These are phyloP conservation scores for Platyura marginata DNA, from an alignment of 1,140 invertebrate species.

Conservation along the genomic window DNA sequence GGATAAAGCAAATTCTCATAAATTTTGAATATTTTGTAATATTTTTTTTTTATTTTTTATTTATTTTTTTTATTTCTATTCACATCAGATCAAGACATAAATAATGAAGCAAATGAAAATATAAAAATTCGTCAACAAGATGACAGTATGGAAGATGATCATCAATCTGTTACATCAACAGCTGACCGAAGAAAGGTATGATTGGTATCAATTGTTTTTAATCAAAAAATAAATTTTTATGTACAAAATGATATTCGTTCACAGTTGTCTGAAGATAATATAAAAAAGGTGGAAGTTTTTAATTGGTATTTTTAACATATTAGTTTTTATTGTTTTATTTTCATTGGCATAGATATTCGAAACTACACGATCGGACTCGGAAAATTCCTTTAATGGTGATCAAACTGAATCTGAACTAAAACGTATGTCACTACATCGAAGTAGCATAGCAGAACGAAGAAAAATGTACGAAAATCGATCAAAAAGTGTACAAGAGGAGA, in stretches of 20 bases:
- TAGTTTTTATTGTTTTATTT: not conserved
- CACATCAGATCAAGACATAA: no score
- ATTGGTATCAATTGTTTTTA: no score
- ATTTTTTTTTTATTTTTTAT: no score
- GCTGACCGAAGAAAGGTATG: slow-evolving; percentile 1
- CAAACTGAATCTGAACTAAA: slow-evolving; percentile 20
- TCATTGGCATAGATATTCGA: not conserved
- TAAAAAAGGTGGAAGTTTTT: not conserved
- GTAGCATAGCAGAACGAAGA: slow-evolving; percentile 57
- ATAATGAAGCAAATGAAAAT: no score
- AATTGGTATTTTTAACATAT: not conserved
- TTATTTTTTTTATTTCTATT: no score
- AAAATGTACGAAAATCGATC: slow-evolving; percentile 55
- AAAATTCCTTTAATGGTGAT: slow-evolving; percentile 7
- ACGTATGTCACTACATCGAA: slow-evolving; percentile 30
- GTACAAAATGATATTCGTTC: not conserved
- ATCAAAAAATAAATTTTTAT: no score
- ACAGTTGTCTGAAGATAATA: slow-evolving; percentile 1
- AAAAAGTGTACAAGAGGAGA: slow-evolving; percentile 36
- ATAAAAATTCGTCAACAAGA: not conserved
- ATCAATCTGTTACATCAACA: not conserved
- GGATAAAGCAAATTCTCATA: no score
- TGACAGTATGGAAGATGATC: slow-evolving; percentile 1
- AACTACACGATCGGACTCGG: not conserved
- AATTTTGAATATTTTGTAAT: no score